Evolutionary conservation across 2,888 invertebrate species (phyloP), one percentile per base, ranked within the genome.

Genomic region (Acrobasis repandana): DNA sequence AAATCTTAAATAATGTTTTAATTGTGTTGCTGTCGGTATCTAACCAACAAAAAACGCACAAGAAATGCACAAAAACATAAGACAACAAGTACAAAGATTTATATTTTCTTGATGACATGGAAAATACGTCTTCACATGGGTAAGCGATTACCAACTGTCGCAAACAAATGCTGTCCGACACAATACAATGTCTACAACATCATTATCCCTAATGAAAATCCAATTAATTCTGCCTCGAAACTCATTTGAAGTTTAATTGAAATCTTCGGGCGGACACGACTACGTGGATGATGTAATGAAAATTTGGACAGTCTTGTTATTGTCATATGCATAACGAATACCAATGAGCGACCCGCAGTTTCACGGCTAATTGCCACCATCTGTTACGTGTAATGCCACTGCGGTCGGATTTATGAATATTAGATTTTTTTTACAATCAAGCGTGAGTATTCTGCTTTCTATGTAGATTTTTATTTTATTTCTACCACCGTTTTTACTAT

Each of bases 221-320:
- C 89, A 89, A 91, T 91, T 91, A 91, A 91, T 90, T 88, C 82
- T 73, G 82, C 80, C 86, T 83, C 85, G 81, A 89, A 90, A 91
- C 90, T 90, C 90, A 89, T 90, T 90, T 79, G 83, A 90, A 91
- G 88, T 91, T 91, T 90, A 91, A 90, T 91, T 90, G 90, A 91
- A 91, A 91, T 88, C 87, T 90, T 85, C 74, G 80, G 84, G 83
- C 75, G 76, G 76, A 73, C 77, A 74, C 79, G 82, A 80, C 77
- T 82, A 77, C 79, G 83, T 83, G 85, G 85, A 85, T 87, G 86
- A 87, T 85, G 85, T 88, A 90, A 90, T 90, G 88, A 86, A 85
- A 88, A 88, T 90, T 86, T 69, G 80, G 77, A 77, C 80, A 74
- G 81, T 81, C 75, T 84, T 87, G 86, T 84, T 87, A 88, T 87